phyloP scores from a whole-genome alignment of 1,140 invertebrate species.

The Nephila pilipes region DNA sequence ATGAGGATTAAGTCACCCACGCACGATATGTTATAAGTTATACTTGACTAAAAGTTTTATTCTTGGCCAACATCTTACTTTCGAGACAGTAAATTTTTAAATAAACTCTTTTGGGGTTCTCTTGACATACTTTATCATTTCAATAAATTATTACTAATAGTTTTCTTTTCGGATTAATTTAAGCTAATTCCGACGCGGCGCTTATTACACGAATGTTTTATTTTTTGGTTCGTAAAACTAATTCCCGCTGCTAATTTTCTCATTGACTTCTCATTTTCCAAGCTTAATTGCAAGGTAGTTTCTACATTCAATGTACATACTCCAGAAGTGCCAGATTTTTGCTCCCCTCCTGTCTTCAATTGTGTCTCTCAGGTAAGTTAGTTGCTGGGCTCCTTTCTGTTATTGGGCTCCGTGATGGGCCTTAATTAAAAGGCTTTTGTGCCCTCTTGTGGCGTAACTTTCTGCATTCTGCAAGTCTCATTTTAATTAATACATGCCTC shows the following conservation, averaged over 20 bases:
- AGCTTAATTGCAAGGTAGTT: conserved; percentile 26
- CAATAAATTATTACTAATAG: no score
- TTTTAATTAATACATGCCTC: conserved; percentile 55
- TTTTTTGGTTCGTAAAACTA: neutral
- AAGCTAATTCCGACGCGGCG: no score
- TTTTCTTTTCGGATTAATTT: no score
- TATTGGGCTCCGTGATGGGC: neutral
- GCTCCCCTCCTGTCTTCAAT: neutral
- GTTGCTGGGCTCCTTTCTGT: neutral
- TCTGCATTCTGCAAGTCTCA: conserved; percentile 11
- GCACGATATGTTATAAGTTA: no score
- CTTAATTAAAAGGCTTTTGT: conserved; percentile 67
- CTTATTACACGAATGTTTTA: neutral
- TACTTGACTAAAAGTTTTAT: no score
- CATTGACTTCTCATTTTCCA: neutral
- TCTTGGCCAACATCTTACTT: no score
- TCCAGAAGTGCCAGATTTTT: conserved; percentile 10
- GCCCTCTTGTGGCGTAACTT: conserved; percentile 7
- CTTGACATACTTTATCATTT: no score
- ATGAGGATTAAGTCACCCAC: no score
- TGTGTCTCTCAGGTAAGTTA: conserved; percentile 17
- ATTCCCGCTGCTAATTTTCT: neutral
- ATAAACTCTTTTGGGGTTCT: no score
- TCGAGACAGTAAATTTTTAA: no score
- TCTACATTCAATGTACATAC: conserved; percentile 22